These are phyloP conservation scores for Orientallactaga bullata DNA, from an alignment of 2,113 vertebrate species.

Conservation along the genomic window DNA sequence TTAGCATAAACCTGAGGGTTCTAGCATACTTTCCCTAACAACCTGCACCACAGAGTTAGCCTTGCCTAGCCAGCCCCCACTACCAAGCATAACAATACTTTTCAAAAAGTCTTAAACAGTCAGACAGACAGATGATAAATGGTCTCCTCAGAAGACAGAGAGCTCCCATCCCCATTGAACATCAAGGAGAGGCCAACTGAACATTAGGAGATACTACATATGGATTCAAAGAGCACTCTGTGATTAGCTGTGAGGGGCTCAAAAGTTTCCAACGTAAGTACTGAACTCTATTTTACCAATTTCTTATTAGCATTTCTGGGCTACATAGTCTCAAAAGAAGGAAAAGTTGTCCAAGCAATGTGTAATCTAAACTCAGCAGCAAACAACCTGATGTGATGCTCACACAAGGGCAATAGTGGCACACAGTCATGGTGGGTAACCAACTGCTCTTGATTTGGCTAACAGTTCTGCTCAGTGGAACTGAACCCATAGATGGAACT, in stretches of 20 bases:
- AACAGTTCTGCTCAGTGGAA: no score
- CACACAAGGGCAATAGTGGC: no score
- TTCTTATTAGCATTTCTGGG: neutral
- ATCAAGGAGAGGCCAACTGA: neutral
- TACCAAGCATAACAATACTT: neutral
- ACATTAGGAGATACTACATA: neutral
- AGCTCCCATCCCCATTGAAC: neutral
- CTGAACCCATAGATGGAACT: no score
- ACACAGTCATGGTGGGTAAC: no score
- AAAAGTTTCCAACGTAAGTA: neutral
- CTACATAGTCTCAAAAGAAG: neutral
- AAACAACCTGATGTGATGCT: no score
- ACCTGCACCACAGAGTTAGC: neutral
- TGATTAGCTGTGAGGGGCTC: neutral
- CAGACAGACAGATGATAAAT: neutral
- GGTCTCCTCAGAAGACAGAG: neutral
- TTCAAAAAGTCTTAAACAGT: neutral
- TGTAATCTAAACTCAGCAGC: no score
- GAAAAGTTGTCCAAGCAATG: no score
- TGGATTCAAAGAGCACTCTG: neutral
- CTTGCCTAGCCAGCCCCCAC: neutral
- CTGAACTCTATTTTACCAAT: neutral
- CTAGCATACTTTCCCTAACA: neutral
- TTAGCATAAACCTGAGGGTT: neutral
- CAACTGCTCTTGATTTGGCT: no score